phyloP scores from a whole-genome alignment of 2,888 invertebrate genomes.

The Callimorpha dominula region DNA sequence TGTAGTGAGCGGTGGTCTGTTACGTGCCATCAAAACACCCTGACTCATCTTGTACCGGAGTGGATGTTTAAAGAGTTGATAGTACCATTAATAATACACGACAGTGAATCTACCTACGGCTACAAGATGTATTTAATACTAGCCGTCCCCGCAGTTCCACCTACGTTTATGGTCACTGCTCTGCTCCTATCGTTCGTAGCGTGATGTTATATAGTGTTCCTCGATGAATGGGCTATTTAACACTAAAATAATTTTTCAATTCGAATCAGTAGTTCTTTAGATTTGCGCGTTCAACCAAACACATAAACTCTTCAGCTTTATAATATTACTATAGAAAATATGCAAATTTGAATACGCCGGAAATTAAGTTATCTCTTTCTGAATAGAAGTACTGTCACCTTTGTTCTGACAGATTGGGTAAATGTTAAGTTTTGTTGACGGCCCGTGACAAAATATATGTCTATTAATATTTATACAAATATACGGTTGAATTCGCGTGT shows the following conservation, averaged over 20 bases:
- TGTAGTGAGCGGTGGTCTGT: conserved; percentile 30
- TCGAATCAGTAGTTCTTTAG: too few relatives aligned
- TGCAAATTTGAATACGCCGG: background rate
- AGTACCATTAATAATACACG: conserved; percentile 6
- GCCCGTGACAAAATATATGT: background rate
- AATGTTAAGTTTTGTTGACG: background rate
- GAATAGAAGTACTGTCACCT: background rate
- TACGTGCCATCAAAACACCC: conserved; percentile 44
- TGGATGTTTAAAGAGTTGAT: conserved; percentile 32
- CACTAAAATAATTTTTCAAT: too few relatives aligned
- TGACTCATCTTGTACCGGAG: conserved; percentile 42
- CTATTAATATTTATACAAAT: background rate
- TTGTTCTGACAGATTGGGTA: background rate
- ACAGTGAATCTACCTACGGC: too few relatives aligned
- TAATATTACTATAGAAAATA: too few relatives aligned
- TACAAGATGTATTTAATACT: too few relatives aligned
- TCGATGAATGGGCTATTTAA: too few relatives aligned
- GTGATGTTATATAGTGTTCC: too few relatives aligned
- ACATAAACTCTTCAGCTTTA: too few relatives aligned
- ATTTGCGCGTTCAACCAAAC: too few relatives aligned
- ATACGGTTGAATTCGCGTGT: background rate
- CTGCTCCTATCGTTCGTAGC: too few relatives aligned
- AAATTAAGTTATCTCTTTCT: background rate
- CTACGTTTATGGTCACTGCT: too few relatives aligned
- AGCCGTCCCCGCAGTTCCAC: too few relatives aligned